Base-by-base conservation (phyloP, 2,888 invertebrate genomes). In the Ormyrus labotus region DNA sequence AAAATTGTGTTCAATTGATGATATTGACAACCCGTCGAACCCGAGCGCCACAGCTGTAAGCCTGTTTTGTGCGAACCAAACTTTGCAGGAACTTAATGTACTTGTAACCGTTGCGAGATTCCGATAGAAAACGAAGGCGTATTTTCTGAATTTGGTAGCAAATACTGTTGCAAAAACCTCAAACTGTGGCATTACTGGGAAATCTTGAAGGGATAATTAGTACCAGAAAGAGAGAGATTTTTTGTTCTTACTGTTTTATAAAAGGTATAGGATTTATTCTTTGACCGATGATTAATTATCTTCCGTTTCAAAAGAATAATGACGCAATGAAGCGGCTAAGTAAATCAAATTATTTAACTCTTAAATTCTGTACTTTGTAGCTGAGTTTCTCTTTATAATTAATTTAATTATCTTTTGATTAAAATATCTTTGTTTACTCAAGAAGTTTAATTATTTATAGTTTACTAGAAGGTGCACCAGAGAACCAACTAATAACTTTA, bases 31-130 rank as follows among this genome's bases (percentile, higher is more conserved):
- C 34, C 34, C 34, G 34, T 34, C 34, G 34, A 45, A 45, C 53
- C 8, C 2, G 11, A 45, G 48, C 48, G 13, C 48, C 13, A 48
- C 34, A 68, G 34, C 55, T 47, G 51, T n/a, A 6, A 6, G 50
- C 48, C 45, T 48, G 9, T 61, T 13, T 48, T 6, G 6, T 9
- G 3, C 50, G 57, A 34, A 34, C 34, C 63, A 50, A 67, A 60
- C 60, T 61, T 73, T 61, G 67, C 9, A 7, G 53, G 34, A 51
- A 34, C 72, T 63, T 68, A 73, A 73, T 67, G 58, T 55, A 58
- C 71, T 64, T 77, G 69, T 77, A 77, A 70, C 63, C 70, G 57
- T 64, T 48, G 11, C 65, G 58, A 67, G 72, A 72, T 78, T 72
- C 71, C 58, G 57, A 72, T 67, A 6, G 71, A 72, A 78, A 57